Conservation (phyloP, 1,140 invertebrate genomes). For the Caenorhabditis remanei region DNA sequence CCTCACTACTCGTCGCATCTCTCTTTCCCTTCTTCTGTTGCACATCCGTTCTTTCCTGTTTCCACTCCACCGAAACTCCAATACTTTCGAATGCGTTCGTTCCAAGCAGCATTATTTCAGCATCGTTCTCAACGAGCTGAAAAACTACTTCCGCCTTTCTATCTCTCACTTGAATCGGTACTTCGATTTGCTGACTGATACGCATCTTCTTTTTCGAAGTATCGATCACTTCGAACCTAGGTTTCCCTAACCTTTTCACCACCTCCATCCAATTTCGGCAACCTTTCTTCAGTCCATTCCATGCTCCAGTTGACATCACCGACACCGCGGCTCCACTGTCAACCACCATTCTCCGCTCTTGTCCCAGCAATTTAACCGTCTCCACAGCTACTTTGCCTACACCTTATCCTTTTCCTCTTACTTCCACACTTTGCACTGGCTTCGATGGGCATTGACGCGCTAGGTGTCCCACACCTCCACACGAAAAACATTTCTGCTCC, state of each 20-base stretch:
- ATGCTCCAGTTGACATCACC: background rate
- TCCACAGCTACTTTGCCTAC: background rate
- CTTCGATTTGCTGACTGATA: background rate
- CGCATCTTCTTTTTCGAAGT: background rate
- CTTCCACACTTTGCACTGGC: too few relatives aligned
- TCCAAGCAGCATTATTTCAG: background rate
- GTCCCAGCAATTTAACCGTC: background rate
- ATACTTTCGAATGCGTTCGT: slow-evolving; percentile 5
- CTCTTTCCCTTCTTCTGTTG: too few relatives aligned
- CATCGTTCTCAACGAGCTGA: background rate
- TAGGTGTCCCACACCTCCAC: background rate
- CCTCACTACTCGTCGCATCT: too few relatives aligned
- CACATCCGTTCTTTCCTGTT: background rate
- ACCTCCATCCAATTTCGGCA: too few relatives aligned
- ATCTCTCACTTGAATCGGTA: slow-evolving; percentile 1
- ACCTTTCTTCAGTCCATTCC: too few relatives aligned
- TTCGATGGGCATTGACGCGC: too few relatives aligned
- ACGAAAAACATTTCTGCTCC: background rate
- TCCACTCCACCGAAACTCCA: background rate
- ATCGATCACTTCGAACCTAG: background rate
- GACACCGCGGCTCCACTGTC: background rate
- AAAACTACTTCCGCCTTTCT: background rate
- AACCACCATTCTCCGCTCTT: background rate
- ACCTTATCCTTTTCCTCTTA: too few relatives aligned
- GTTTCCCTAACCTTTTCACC: too few relatives aligned